phyloP scores from a whole-genome alignment of 2,113 vertebrate genomes.

The Saimiri boliviensis region DNA sequence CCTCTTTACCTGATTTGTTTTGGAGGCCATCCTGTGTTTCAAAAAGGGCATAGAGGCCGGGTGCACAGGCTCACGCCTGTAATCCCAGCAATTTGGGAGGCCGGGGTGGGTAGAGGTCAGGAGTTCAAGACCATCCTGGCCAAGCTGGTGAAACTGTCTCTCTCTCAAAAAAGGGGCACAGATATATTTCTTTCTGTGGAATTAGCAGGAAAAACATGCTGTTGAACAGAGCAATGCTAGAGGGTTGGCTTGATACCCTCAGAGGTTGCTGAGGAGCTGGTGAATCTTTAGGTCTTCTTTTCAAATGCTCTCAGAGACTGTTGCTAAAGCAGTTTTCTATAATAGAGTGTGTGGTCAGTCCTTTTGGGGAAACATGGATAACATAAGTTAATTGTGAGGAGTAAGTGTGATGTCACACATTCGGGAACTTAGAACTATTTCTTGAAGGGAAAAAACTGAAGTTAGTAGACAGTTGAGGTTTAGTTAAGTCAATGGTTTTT shows the following conservation, averaged over 20 bases:
- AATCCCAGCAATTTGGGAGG: too few species aligned
- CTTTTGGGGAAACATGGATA: background rate
- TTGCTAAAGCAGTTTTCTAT: background rate
- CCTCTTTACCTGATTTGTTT: background rate
- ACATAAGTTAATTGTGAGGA: background rate
- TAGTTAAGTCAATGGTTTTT: constrained; percentile 8
- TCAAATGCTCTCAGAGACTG: background rate
- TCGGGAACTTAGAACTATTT: background rate
- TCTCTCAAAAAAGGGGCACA: background rate
- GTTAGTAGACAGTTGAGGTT: background rate
- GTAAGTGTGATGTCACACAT: background rate
- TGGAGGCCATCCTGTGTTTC: constrained; percentile 2
- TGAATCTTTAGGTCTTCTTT: background rate
- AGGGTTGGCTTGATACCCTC: background rate
- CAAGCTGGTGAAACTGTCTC: too few species aligned
- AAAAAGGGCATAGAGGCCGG: background rate
- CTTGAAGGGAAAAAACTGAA: background rate
- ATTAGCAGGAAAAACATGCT: background rate
- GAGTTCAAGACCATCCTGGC: too few species aligned
- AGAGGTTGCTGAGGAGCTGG: background rate
- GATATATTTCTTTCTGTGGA: background rate
- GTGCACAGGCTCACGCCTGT: too few species aligned
- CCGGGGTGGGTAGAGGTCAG: too few species aligned
- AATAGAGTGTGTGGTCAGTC: background rate
- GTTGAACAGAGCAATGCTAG: background rate